These are phyloP conservation scores for Caprella mutica DNA, from an alignment of 2,888 invertebrate genomes.

Conservation along the genomic window DNA sequence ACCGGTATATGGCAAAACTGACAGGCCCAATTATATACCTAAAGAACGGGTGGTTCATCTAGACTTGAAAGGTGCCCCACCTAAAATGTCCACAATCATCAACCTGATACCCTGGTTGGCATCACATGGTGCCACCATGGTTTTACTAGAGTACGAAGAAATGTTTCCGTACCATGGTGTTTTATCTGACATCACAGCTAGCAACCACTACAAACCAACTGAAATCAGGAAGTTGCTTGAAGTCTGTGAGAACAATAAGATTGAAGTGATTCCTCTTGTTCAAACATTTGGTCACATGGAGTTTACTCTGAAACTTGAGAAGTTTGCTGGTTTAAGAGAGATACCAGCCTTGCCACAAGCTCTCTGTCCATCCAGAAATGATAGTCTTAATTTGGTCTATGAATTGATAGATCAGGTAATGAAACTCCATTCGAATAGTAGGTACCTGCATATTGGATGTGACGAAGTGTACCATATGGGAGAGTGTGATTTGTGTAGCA, in stretches of 20 bases:
- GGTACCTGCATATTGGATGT: slow-evolving; percentile 44
- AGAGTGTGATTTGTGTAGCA: slow-evolving; percentile 32
- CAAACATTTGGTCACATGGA: slow-evolving; percentile 49
- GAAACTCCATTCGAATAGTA: slow-evolving; percentile 38
- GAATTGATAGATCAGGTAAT: slow-evolving; percentile 40
- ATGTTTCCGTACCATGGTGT: slow-evolving; percentile 49
- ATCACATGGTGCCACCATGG: slow-evolving; percentile 41
- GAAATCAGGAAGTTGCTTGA: slow-evolving; percentile 37
- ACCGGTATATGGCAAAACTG: slow-evolving; percentile 29
- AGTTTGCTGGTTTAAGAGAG: slow-evolving; percentile 56
- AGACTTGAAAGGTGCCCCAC: slow-evolving; percentile 48
- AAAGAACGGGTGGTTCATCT: slow-evolving; percentile 41
- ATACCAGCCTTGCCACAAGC: slow-evolving; percentile 52
- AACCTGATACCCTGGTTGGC: slow-evolving; percentile 35
- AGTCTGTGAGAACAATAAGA: slow-evolving; percentile 38
- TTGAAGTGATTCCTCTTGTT: slow-evolving; percentile 49
- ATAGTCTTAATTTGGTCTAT: slow-evolving; percentile 38
- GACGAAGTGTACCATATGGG: slow-evolving; percentile 39
- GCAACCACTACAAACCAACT: slow-evolving; percentile 40
- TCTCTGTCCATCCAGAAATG: slow-evolving; percentile 44
- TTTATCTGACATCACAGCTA: slow-evolving; percentile 39
- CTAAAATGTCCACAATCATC: slow-evolving; percentile 41
- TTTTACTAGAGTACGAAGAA: slow-evolving; percentile 53
- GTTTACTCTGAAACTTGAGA: slow-evolving; percentile 62
- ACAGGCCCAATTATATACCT: slow-evolving; percentile 33